These are phyloP conservation scores for Chionis minor DNA, from an alignment of 2,113 vertebrate species.

Conservation along the genomic window DNA sequence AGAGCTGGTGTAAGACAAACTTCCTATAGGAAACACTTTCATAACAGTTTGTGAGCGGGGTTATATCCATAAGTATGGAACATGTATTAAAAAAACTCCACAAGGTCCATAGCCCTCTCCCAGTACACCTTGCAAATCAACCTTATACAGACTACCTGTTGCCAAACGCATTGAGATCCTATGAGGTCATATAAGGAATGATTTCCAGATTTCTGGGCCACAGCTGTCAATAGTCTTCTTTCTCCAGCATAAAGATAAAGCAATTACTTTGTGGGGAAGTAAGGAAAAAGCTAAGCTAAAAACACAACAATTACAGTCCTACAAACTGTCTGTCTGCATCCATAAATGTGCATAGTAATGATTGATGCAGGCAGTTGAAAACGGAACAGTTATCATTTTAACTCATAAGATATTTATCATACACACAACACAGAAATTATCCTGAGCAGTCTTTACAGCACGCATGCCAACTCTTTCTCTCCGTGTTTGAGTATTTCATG, in stretches of 20 bases:
- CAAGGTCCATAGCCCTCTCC: background rate
- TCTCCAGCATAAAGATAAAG: background rate
- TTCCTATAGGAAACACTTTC: background rate
- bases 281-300: background rate
- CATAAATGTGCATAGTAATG: background rate
- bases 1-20: background rate
- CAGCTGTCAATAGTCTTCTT: slow-evolving; percentile 13
- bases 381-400: background rate
- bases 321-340: background rate
- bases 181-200: slow-evolving; percentile 15
- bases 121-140: background rate
- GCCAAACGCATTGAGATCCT: slow-evolving; percentile 10
- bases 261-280: background rate
- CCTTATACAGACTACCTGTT: background rate
- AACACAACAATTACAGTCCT: background rate
- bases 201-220: slow-evolving; percentile 37
- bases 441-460: background rate
- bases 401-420: background rate
- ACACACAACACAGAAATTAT: background rate
- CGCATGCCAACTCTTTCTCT: background rate
- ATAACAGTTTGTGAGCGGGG: background rate
- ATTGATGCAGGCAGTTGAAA: background rate
- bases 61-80: background rate
- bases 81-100: background rate
- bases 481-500: background rate